Evolutionary conservation across 2,113 vertebrate species (phyloP).

Genomic region (Bos javanicus): DNA sequence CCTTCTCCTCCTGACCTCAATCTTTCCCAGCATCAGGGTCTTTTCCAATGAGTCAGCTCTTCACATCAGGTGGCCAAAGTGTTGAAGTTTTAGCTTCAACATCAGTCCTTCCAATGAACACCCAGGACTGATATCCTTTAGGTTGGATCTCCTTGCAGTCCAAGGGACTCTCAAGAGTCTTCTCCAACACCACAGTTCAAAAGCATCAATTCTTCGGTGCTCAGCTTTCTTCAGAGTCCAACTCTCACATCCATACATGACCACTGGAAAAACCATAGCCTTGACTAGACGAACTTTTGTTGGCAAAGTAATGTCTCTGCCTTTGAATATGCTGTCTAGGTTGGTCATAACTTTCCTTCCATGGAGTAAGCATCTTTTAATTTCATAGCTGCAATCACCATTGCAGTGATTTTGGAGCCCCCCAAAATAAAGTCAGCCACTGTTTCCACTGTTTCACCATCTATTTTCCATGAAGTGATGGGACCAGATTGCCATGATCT

Average conservation of each 20-base stretch:
- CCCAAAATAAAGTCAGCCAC: rapidly evolving
- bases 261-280: neutral
- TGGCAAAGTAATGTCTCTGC: neutral
- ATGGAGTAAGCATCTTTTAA: rapidly evolving
- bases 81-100: neutral
- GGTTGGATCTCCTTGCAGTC: neutral
- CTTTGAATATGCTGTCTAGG: neutral
- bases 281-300: neutral
- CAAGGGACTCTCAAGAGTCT: neutral
- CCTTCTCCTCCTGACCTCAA: neutral
- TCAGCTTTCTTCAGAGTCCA: neutral
- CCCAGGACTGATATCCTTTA: neutral
- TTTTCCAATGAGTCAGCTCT: neutral
- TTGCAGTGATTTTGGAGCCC: neutral
- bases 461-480: neutral
- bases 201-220: rapidly evolving
- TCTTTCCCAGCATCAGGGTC: neutral
- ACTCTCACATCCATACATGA: neutral
- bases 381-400: neutral
- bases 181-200: neutral
- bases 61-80: neutral
- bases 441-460: neutral
- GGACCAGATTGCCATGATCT: neutral
- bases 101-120: neutral
- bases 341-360: neutral